Conservation (phyloP, 2,797 vertebrate genomes). For the Micropoecilia bifurca region DNA sequence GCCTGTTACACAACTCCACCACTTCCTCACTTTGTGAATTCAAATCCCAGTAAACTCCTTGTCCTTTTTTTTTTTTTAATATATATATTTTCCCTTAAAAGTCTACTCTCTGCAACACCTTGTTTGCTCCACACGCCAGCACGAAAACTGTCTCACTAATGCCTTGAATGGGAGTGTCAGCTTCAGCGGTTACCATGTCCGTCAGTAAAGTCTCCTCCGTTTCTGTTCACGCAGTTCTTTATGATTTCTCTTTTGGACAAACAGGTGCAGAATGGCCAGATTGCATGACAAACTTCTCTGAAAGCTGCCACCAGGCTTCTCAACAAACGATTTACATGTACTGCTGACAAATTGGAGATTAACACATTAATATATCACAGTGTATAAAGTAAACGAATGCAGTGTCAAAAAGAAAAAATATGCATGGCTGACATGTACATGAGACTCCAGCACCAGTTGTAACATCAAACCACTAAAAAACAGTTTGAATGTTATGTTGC, state of each 20-base stretch:
- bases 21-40: slow-evolving; percentile 22
- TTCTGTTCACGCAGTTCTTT: slow-evolving; percentile 53
- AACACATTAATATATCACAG: slow-evolving; percentile 65
- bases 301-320: slow-evolving; percentile 62
- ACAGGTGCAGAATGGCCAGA: slow-evolving; percentile 66
- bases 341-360: slow-evolving; percentile 21
- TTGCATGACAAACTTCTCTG: slow-evolving; percentile 67
- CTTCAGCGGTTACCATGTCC: slow-evolving; percentile 72
- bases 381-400: slow-evolving; percentile 75
- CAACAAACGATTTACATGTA: slow-evolving; percentile 12
- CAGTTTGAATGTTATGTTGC: slow-evolving; percentile 82
- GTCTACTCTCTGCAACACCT: slow-evolving; percentile 39
- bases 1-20: slow-evolving; percentile 62
- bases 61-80: slow-evolving; percentile 3
- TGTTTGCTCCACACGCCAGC: slow-evolving; percentile 71
- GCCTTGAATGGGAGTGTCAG: slow-evolving; percentile 79
- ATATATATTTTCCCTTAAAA: background rate
- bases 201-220: slow-evolving; percentile 64
- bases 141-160: slow-evolving; percentile 80
- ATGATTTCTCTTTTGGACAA: slow-evolving; percentile 44
- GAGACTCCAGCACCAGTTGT: slow-evolving; percentile 73
- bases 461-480: slow-evolving; percentile 69
- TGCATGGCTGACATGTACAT: slow-evolving; percentile 81
- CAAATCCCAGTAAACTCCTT: slow-evolving; percentile 42
- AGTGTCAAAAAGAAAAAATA: slow-evolving; percentile 67